Conservation (phyloP, 2,113 vertebrate species). For the Neotoma lepida region DNA sequence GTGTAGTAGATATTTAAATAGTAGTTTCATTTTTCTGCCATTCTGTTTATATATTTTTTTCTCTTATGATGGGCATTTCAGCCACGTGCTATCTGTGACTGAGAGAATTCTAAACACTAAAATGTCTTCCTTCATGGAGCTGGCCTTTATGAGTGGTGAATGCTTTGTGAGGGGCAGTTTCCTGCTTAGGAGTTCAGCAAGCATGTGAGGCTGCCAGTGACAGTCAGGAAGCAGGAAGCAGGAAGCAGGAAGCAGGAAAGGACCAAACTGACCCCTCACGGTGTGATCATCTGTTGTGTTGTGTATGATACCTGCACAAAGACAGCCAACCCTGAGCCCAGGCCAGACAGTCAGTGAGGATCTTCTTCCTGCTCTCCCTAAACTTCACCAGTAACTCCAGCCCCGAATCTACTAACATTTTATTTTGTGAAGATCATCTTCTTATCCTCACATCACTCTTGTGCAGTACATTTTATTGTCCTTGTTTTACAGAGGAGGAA, state of each 20-base stretch:
- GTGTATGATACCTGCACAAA: not conserved
- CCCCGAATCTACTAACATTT: not conserved
- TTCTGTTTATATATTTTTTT: constrained; percentile 22
- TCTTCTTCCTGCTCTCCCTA: not conserved
- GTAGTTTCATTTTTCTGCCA: not conserved
- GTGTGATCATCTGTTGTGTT: not conserved
- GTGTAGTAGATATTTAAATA: not conserved
- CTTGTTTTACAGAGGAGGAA: constrained; percentile 21
- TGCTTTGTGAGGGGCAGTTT: not conserved
- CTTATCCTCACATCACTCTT: not conserved
- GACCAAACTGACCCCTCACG: not conserved
- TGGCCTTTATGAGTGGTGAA: not conserved
- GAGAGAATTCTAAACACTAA: constrained; percentile 44
- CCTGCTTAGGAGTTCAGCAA: constrained; percentile 32
- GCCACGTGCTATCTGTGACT: not conserved
- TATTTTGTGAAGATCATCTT: constrained; percentile 37
- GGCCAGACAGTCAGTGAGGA: not conserved
- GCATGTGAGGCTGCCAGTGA: constrained; percentile 23
- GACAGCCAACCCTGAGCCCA: not conserved
- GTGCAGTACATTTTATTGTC: not conserved
- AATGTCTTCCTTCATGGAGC: constrained; percentile 16
- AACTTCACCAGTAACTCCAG: not conserved
- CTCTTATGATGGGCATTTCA: not conserved
- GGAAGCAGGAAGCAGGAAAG: not conserved
- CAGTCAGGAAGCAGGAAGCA: not conserved